Evolutionary conservation across 2,888 invertebrate species (phyloP).

Genomic region (Trachelus tabidus): DNA sequence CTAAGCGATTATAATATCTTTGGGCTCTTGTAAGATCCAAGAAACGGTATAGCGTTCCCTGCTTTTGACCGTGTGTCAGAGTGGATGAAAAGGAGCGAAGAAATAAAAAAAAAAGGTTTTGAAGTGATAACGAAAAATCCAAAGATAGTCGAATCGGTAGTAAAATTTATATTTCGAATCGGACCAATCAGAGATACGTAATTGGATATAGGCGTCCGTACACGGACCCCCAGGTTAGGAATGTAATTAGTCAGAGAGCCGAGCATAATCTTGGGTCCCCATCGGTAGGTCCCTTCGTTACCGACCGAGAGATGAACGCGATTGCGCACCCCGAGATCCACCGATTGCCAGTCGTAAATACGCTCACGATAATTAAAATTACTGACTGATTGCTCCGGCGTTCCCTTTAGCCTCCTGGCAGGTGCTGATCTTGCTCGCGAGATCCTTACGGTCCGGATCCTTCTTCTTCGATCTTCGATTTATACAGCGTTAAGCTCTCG

Average conservation of each 20-base stretch:
- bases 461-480: too few relatives aligned
- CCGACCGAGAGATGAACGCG: slow-evolving; percentile 26
- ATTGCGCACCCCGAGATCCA: slow-evolving; percentile 44
- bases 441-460: too few relatives aligned
- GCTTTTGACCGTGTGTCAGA: too few relatives aligned
- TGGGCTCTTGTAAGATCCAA: too few relatives aligned
- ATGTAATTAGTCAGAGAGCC: slow-evolving; percentile 61
- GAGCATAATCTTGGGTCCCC: slow-evolving; percentile 46
- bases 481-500: too few relatives aligned
- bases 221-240: slow-evolving; percentile 50
- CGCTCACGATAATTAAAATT: slow-evolving; percentile 55
- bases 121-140: neutral
- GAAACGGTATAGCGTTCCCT: too few relatives aligned
- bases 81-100: too few relatives aligned
- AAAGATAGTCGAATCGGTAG: neutral
- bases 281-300: slow-evolving; percentile 47
- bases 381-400: slow-evolving; percentile 43
- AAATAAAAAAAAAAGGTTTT: too few relatives aligned
- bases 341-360: slow-evolving; percentile 50
- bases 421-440: too few relatives aligned
- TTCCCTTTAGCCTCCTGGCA: neutral
- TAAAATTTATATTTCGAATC: slow-evolving; percentile 2
- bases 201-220: slow-evolving; percentile 39
- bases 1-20: too few relatives aligned
- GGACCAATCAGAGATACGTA: slow-evolving; percentile 42